Evolutionary conservation across 2,888 invertebrate genomes (phyloP), one percentile per base, ranked within the genome.

Genomic region (Apoda limacodes): DNA sequence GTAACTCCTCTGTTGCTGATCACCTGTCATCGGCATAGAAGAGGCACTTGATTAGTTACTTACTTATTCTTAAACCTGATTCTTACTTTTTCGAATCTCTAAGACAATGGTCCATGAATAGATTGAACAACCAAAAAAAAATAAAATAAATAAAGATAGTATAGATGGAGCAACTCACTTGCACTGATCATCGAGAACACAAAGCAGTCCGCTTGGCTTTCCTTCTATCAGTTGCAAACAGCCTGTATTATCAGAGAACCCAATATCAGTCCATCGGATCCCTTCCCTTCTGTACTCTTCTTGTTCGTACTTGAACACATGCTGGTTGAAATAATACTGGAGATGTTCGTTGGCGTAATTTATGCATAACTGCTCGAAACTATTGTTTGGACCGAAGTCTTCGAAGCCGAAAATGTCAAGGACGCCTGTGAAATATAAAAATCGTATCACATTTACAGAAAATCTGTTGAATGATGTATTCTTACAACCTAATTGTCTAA

Each of bases 341-440:
- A 98, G 83, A 70, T 96, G 95, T 70, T 98, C 97, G 68, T 98
- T 98, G 10, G 97, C 97, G 69, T 95, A 97, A 82, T 98, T 98
- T 51, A 98, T 97, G 72, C 97, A 97, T 47, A 97, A 85, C 74
- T 97, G 97, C 69, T 98, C 97, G 68, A 96, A 97, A 66, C 95
- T 95, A 72, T 92, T 92, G 68, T 87, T 88, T 34, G 88, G 84
- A 36, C 90, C 93, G 61, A 97, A 96, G 75, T 97, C 96, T 68
- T 97, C 97, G 75, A 98, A 98, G 13, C 97, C 96, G 75, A 97
- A 97, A 57, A 97, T 97, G 68, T 97, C 97, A 45, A 96, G 83
- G 34, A 97, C 95, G 39, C 97, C 93, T 76, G 55, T 0, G 50
- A 48, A 27, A 5, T 3, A 13, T 9, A 22, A 6, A 30, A 12